These are phyloP conservation scores for Popillia japonica DNA, from an alignment of 1,140 invertebrate species.

Conservation along the genomic window DNA sequence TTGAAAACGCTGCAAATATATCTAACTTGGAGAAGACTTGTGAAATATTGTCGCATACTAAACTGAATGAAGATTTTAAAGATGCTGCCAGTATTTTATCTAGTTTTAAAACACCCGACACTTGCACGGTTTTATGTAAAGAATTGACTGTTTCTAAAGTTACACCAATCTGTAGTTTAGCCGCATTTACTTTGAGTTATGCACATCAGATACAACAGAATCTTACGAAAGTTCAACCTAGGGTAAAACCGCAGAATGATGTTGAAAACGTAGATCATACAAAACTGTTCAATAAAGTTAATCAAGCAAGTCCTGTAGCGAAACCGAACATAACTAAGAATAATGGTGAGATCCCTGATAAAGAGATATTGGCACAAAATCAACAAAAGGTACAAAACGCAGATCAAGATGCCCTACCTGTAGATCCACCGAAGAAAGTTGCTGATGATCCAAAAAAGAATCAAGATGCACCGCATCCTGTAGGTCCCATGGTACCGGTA, in stretches of 20 bases:
- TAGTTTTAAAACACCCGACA: not conserved
- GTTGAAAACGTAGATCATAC: not conserved
- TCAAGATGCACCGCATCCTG: too few relatives aligned
- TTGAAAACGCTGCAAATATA: not conserved
- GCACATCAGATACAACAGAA: not conserved
- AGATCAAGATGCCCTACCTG: too few relatives aligned
- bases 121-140: not conserved
- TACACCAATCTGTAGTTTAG: not conserved
- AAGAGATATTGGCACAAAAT: too few relatives aligned
- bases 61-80: slow-evolving; percentile 1
- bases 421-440: too few relatives aligned
- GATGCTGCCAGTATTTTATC: not conserved
- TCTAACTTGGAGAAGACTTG: not conserved
- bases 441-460: too few relatives aligned
- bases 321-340: not conserved
- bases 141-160: not conserved
- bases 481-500: too few relatives aligned
- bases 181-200: not conserved
- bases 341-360: not conserved
- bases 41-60: not conserved
- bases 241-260: not conserved
- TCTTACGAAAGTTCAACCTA: not conserved
- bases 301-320: not conserved
- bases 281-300: not conserved
- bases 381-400: too few relatives aligned